phyloP scores from a whole-genome alignment of 2,113 vertebrate genomes.

The Drymodes brunneopygia region DNA sequence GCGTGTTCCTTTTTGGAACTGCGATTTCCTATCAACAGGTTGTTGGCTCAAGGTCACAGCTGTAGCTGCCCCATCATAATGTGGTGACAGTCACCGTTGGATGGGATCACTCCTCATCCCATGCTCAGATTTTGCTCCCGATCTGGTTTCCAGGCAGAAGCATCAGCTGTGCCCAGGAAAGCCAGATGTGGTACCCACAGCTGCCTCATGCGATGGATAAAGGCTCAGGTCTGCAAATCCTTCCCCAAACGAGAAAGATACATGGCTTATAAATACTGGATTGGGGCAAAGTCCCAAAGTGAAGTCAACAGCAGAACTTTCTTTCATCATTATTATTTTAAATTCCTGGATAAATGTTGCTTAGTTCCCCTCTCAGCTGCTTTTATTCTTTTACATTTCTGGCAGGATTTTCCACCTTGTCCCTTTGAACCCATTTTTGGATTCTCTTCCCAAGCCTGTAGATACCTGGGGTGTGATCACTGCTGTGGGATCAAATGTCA shows the following conservation, averaged over 20 bases:
- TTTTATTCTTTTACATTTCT: background rate
- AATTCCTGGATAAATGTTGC: background rate
- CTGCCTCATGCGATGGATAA: background rate
- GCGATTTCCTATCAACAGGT: background rate
- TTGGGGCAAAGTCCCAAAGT: background rate
- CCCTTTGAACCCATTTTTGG: background rate
- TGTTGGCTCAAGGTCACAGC: accelerated
- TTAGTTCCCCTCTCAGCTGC: background rate
- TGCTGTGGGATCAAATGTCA: background rate
- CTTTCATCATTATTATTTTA: background rate
- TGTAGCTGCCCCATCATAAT: background rate
- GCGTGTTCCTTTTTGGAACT: background rate
- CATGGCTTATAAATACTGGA: background rate
- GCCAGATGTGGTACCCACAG: background rate
- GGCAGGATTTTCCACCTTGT: background rate
- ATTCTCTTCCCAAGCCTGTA: background rate
- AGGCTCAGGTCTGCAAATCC: background rate
- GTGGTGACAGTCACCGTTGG: background rate
- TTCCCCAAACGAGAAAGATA: background rate
- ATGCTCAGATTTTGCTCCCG: background rate
- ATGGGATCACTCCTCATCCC: background rate
- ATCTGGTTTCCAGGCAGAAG: background rate
- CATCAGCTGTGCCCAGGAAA: background rate
- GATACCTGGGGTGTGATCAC: background rate
- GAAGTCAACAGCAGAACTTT: background rate